phyloP scores from a whole-genome alignment of 1,140 invertebrate genomes.

The Caerostris extrusa region DNA sequence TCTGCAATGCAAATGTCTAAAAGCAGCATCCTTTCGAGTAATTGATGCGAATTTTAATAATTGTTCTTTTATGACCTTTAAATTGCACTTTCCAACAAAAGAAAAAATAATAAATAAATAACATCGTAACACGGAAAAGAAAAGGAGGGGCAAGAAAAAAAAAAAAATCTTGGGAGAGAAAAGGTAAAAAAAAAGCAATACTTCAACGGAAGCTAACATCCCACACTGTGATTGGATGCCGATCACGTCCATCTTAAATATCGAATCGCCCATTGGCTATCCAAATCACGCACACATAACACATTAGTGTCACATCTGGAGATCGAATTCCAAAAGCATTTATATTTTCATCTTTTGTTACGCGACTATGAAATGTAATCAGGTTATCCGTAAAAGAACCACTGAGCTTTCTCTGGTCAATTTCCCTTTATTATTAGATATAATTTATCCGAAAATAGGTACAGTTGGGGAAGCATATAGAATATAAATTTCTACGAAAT shows the following conservation, averaged over 20 bases:
- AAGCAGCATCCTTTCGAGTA: neutral
- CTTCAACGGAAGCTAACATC: constrained; percentile 67
- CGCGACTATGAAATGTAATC: constrained; percentile 49
- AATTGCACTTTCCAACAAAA: neutral
- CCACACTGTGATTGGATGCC: constrained; percentile 62
- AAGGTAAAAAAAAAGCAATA: constrained; percentile 16
- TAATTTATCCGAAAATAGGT: too few relatives aligned
- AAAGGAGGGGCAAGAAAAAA: neutral
- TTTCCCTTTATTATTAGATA: neutral
- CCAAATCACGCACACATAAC: constrained; percentile 67
- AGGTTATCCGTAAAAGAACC: constrained; percentile 58
- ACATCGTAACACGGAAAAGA: neutral
- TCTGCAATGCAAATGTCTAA: neutral
- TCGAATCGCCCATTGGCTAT: constrained; percentile 66
- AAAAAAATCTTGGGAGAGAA: constrained; percentile 34
- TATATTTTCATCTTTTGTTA: constrained; percentile 74
- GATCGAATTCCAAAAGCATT: constrained; percentile 73
- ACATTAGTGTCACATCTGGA: constrained; percentile 75
- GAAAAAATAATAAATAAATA: too few relatives aligned
- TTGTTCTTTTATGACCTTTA: constrained; percentile 6
- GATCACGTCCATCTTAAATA: constrained; percentile 74
- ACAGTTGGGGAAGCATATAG: too few relatives aligned
- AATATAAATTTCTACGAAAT: too few relatives aligned
- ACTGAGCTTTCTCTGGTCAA: neutral
- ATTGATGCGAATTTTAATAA: neutral